Evolutionary conservation across 2,888 invertebrate species (phyloP).

Genomic region (Antitype chi): DNA sequence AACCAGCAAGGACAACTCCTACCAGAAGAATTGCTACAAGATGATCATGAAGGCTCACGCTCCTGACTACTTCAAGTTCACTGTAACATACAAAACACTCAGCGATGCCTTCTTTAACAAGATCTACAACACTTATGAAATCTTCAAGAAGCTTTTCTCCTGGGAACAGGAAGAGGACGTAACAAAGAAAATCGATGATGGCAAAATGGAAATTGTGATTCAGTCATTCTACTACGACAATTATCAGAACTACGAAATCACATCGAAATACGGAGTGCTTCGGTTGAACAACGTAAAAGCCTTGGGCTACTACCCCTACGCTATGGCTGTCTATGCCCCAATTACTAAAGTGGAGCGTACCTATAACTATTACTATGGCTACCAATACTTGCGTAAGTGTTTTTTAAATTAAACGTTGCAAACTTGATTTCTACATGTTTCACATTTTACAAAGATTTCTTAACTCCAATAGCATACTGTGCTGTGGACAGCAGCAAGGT

Average conservation of each 20-base stretch:
- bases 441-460: background rate
- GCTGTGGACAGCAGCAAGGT: slow-evolving; percentile 90
- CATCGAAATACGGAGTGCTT: slow-evolving; percentile 84
- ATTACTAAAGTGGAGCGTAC: slow-evolving; percentile 66
- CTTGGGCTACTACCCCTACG: slow-evolving; percentile 29
- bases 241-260: slow-evolving; percentile 84
- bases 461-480: slow-evolving; percentile 89
- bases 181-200: slow-evolving; percentile 79
- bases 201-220: slow-evolving; percentile 86
- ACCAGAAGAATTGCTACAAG: slow-evolving; percentile 90
- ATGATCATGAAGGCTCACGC: slow-evolving; percentile 89
- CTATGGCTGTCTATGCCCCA: slow-evolving; percentile 76
- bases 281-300: slow-evolving; percentile 75
- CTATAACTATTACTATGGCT: slow-evolving; percentile 77
- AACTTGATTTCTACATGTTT: no score
- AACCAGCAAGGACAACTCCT: slow-evolving; percentile 89
- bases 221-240: slow-evolving; percentile 85
- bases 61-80: slow-evolving; percentile 87
- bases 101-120: slow-evolving; percentile 80
- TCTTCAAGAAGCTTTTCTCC: slow-evolving; percentile 74
- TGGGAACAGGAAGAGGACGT: slow-evolving; percentile 87
- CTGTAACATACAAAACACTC: slow-evolving; percentile 88
- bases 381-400: slow-evolving; percentile 90
- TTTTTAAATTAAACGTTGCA: background rate
- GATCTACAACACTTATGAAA: slow-evolving; percentile 84